Conservation (phyloP, 2,888 invertebrate species). For the Chrysolina haemoptera region DNA sequence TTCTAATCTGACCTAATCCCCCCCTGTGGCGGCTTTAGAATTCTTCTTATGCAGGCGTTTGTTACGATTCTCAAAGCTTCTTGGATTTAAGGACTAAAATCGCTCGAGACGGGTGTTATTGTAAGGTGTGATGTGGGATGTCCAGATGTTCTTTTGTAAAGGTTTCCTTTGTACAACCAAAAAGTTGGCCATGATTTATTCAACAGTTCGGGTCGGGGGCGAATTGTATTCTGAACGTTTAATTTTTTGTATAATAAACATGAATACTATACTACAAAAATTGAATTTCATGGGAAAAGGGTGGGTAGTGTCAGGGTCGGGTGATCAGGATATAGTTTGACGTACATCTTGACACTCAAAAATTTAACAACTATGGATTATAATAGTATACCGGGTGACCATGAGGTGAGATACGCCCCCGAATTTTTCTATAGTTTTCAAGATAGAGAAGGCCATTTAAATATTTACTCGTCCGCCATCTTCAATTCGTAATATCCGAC, state of each 20-base stretch:
- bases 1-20: constrained; percentile 25
- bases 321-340: background rate
- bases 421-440: too few relatives aligned
- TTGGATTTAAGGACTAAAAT: constrained; percentile 43
- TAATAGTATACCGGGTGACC: too few relatives aligned
- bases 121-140: constrained; percentile 62
- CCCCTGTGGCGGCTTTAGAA: constrained; percentile 22
- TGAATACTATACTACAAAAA: constrained; percentile 19
- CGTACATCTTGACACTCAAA: background rate
- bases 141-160: constrained; percentile 55
- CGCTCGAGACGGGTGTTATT: constrained; percentile 45
- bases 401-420: too few relatives aligned
- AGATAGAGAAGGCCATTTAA: too few relatives aligned
- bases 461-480: too few relatives aligned
- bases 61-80: constrained; percentile 3
- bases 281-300: constrained; percentile 21
- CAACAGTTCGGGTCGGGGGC: constrained; percentile 20
- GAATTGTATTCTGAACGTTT: constrained; percentile 16
- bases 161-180: constrained; percentile 24
- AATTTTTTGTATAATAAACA: constrained; percentile 21
- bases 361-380: background rate
- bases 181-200: constrained; percentile 31
- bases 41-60: constrained; percentile 8
- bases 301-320: constrained; percentile 1
- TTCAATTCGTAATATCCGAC: too few relatives aligned